Conservation (phyloP, 1,140 invertebrate genomes). For the Brachionus plicatilis region DNA sequence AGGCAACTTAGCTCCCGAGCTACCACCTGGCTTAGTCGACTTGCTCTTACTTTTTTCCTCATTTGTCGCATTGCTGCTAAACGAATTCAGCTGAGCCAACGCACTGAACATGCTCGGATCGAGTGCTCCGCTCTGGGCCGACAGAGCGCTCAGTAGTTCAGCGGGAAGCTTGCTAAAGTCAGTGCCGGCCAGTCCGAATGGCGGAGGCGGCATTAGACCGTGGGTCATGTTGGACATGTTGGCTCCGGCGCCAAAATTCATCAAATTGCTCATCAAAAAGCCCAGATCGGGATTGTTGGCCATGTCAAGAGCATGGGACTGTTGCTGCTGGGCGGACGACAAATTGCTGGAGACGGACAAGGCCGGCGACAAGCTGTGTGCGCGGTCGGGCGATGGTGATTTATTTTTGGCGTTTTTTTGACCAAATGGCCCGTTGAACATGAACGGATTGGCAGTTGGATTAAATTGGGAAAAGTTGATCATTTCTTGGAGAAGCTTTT, state of each 20-base stretch:
- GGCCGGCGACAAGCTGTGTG: conserved; percentile 20
- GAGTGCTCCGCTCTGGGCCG: not conserved
- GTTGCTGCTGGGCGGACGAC: not conserved
- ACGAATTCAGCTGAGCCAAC: not conserved
- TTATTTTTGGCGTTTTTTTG: conserved; percentile 9
- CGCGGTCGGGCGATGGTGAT: conserved; percentile 33
- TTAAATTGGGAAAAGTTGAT: conserved; percentile 33
- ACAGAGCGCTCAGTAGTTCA: conserved; percentile 1
- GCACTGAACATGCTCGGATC: conserved; percentile 36
- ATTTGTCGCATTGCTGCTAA: not conserved
- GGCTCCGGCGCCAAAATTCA: not conserved
- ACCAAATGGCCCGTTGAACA: not conserved
- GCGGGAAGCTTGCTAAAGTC: conserved; percentile 16
- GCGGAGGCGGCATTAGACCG: not conserved
- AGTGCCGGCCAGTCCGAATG: not conserved
- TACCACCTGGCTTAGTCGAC: not conserved
- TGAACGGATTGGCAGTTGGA: not conserved
- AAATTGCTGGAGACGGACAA: conserved; percentile 15
- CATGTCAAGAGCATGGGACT: not conserved
- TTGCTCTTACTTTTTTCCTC: not conserved
- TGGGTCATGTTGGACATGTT: not conserved
- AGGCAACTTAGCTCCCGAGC: not conserved
- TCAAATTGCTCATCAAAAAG: conserved; percentile 34
- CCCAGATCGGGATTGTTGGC: not conserved
- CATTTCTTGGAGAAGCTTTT: conserved; percentile 38